Evolutionary conservation across 2,888 invertebrate species (phyloP), one percentile per base, ranked within the genome.

Genomic region (Tenthredo livida): DNA sequence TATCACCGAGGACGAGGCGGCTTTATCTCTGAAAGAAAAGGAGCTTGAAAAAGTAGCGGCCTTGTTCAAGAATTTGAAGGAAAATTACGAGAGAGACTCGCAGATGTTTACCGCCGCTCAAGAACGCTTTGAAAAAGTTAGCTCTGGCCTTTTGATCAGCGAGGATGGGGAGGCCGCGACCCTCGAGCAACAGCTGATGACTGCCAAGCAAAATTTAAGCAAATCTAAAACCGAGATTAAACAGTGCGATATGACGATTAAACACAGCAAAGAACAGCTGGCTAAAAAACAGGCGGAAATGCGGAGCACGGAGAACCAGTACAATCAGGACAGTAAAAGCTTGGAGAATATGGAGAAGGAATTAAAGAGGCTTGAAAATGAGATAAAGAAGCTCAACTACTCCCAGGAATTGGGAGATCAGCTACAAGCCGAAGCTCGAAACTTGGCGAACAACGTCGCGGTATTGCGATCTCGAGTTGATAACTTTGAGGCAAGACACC

Each of bases 121-220:
- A 93, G 96, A 96, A 87, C 96, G 95, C 88, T 97, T 96, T 90
- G 97, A 99, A 90, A 98, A 98, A 29, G 95, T 98, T 65, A 97
- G 96, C 90, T 95, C 97, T 50, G 99, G 99, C 12, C 94, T 97
- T 89, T 95, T 97, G 65, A 96, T 97, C 83, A 97, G 96, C 88
- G 97, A 96, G 25, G 96, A 96, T 86, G 98, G 98, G 0, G 95
- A 96, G 90, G 96, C 97, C 7, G 97, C 97, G 54, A 97, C 98
- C 0, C 94, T 99, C 84, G 97, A 98, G 91, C 97, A 98, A 88
- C 98, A 98, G 92, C 95, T 99, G 29, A 98, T 98, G 92, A 95
- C 97, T 90, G 97, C 97, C 0, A 97, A 97, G 91, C 96, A 97
- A 88, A 96, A 95, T 83, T 95, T 97, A 0, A 96, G 97, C 10